Base-by-base conservation (phyloP, 2,888 invertebrate species). In the Orchesella flavescens region DNA sequence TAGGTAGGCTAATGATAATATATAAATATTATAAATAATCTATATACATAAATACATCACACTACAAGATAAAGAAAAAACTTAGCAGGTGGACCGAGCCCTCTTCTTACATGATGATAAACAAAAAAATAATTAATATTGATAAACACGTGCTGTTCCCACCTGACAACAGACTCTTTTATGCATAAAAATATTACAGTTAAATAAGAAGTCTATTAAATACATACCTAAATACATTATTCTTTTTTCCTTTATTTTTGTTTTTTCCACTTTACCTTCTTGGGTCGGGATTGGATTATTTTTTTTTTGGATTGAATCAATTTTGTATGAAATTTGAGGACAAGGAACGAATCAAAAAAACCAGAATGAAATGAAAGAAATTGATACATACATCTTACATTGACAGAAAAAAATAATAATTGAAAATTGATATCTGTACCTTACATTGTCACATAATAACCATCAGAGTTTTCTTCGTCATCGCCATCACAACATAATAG, bases 131-230 rank as follows among this genome's bases (percentile, higher is more conserved):
- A 65, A 21, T n/a, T 43, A n/a, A 81, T 68, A 65, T 61, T 53
- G 4, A 43, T 34, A 72, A 72, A 75, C 82, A 83, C 72, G 77
- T 77, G 76, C 83, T 83, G 83, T 83, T 83, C 83, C 83, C 83
- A 83, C 83, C 83, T 83, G 83, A 77, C 69, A 83, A 83, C 76
- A 77, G 83, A 77, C 76, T 77, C 80, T 80, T 69, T 66, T 53
- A 53, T 44, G 65, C 13, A 65, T 44, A 65, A 49, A 15, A 57
- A 57, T 17, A 61, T 65, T 24, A 49, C 49, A 49, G 49, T 12
- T 49, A 49, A 34, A 34, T 34, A 34, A 34, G 34, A 34, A 34
- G 34, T 34, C 34, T 34, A 34, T 34, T 34, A 34, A 34, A 34
- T 34, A 34, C 34, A 34, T 34, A 34, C 53, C 53, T 17, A 53